A percentile compares a stretch with the other conserved stretches of the same genome.
These are phyloP conservation scores for Hartigia nigra DNA, from an alignment of 2,888 invertebrate species.

Conservation along the genomic window DNA sequence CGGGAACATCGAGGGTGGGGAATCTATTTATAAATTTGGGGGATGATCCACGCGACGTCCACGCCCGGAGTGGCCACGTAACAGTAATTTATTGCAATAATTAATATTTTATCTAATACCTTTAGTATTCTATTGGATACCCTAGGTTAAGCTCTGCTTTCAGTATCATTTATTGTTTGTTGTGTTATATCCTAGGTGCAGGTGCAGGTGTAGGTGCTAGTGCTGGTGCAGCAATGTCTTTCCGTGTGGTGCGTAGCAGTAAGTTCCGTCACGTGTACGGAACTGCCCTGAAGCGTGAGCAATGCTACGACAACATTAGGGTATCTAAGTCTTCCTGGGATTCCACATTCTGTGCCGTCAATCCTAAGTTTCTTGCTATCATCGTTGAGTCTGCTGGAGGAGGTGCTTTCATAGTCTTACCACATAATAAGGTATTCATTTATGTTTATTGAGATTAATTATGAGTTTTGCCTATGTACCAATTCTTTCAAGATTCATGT, in stretches of 20 bases:
- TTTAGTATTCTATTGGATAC: not conserved
- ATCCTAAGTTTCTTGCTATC: slow-evolving; percentile 97
- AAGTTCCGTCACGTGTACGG: slow-evolving; percentile 98
- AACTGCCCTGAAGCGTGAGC: slow-evolving; percentile 91
- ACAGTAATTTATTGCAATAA: slow-evolving; percentile 54
- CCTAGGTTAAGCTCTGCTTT: not conserved
- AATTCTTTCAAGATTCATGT: not conserved
- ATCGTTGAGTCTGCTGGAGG: slow-evolving; percentile 97
- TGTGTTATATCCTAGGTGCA: slow-evolving; percentile 14
- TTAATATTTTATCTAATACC: slow-evolving; percentile 33
- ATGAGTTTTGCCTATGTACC: not conserved
- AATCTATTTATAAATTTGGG: slow-evolving; percentile 59
- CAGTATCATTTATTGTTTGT: slow-evolving; percentile 12
- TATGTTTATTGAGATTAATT: slow-evolving; percentile 32
- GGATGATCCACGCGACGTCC: slow-evolving; percentile 63
- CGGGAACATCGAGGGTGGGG: slow-evolving; percentile 51
- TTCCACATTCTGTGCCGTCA: slow-evolving; percentile 97
- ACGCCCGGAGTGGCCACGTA: slow-evolving; percentile 58
- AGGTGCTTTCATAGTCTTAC: slow-evolving; percentile 94
- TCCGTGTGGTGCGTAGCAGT: slow-evolving; percentile 95
- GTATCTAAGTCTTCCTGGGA: slow-evolving; percentile 99
- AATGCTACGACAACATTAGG: slow-evolving; percentile 97
- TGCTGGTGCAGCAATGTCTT: slow-evolving; percentile 78
- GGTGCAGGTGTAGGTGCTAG: slow-evolving; percentile 19
- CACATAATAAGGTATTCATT: slow-evolving; percentile 84